These are phyloP conservation scores for Caenorhabditis sp. DNA, from an alignment of 2,888 invertebrate species.

Conservation along the genomic window DNA sequence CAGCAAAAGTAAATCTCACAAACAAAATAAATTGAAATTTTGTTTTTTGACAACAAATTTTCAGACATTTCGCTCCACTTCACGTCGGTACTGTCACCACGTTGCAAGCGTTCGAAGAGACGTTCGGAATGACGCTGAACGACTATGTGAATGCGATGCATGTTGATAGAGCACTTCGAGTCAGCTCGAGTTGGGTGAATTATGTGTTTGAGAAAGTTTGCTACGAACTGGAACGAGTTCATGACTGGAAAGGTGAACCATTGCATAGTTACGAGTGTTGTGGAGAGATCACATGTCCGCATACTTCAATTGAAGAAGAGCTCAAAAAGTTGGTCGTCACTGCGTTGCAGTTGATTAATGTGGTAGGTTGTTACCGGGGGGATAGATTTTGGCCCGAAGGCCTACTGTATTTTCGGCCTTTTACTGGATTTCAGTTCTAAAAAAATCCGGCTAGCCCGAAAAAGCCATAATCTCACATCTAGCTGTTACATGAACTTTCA, in stretches of 20 bases:
- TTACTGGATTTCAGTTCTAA: background rate
- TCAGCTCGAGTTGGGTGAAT: slow-evolving; percentile 24
- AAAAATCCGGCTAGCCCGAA: too few species aligned
- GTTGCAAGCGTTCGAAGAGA: slow-evolving; percentile 90
- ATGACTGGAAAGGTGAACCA: slow-evolving; percentile 36
- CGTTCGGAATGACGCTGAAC: slow-evolving; percentile 85
- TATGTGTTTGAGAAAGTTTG: slow-evolving; percentile 35
- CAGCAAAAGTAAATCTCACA: slow-evolving; percentile 44
- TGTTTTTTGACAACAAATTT: too few species aligned
- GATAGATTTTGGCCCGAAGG: too few species aligned
- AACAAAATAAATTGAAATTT: background rate
- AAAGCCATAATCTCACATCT: too few species aligned
- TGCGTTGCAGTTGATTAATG: slow-evolving; percentile 48
- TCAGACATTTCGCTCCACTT: slow-evolving; percentile 82
- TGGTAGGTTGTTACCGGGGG: slow-evolving; percentile 26
- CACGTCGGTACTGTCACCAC: slow-evolving; percentile 94
- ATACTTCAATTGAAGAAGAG: slow-evolving; percentile 36
- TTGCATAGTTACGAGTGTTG: slow-evolving; percentile 41
- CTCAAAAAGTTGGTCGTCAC: slow-evolving; percentile 43
- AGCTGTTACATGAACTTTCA: too few species aligned
- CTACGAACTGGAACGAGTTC: slow-evolving; percentile 45
- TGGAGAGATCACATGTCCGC: slow-evolving; percentile 10
- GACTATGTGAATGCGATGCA: slow-evolving; percentile 71
- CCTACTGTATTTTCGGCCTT: too few species aligned
- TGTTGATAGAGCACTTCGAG: slow-evolving; percentile 9